phyloP scores from a whole-genome alignment of 2,797 vertebrate genomes.

The Pseudopleuronectes americanus region DNA sequence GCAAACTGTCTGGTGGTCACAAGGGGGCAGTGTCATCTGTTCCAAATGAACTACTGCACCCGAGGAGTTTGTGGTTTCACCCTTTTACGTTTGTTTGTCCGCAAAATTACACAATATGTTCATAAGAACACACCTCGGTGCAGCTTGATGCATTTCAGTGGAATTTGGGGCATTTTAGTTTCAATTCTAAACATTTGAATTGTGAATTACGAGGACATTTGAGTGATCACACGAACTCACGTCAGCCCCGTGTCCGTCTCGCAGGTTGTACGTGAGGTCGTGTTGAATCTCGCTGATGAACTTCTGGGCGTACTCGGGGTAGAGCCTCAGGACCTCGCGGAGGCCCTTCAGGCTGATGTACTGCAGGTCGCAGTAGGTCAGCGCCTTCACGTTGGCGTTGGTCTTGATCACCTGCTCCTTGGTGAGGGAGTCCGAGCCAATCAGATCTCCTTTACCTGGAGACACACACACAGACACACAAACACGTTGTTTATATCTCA shows the following conservation, averaged over 20 bases:
- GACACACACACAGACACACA: background rate
- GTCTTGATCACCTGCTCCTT: conserved; percentile 91
- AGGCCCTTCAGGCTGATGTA: conserved; percentile 90
- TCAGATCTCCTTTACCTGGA: conserved; percentile 91
- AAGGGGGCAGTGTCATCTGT: background rate
- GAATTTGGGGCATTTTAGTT: no score
- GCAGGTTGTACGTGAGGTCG: conserved; percentile 92
- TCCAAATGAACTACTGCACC: no score
- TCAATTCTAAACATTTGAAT: background rate
- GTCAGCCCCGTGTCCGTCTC: conserved; percentile 83
- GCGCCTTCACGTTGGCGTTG: conserved; percentile 91
- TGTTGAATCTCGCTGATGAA: conserved; percentile 90
- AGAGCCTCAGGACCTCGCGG: conserved; percentile 88
- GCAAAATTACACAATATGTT: no score
- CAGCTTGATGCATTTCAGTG: no score
- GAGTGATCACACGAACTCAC: conserved; percentile 62
- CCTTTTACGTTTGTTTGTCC: no score
- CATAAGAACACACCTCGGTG: no score
- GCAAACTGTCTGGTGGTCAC: conserved; percentile 1
- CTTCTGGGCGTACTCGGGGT: conserved; percentile 91
- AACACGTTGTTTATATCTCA: background rate
- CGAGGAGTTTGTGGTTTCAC: no score
- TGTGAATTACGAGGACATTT: no score
- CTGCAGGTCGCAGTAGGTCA: conserved; percentile 93
- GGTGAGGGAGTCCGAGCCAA: conserved; percentile 89